Percentiles rank a stretch among this genome's conserved stretches.
Evolutionary conservation across 2,797 vertebrate species (phyloP).

Genomic region (Rhinella marina): DNA sequence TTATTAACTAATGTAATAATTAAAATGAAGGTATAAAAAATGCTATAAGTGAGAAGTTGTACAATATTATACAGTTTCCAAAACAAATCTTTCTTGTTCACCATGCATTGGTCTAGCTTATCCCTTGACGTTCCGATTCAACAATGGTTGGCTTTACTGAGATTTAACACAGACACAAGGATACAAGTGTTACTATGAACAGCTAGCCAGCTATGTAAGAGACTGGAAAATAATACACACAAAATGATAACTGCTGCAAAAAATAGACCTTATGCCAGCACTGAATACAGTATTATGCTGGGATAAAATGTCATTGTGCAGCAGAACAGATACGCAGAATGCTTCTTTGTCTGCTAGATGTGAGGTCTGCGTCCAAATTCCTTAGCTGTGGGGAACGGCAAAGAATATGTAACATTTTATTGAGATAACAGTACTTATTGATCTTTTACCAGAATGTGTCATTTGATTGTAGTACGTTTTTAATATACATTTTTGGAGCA

Average conservation of each 20-base stretch:
- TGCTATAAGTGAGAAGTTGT: not conserved
- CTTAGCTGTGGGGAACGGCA: conserved; percentile 42
- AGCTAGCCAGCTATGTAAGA: conserved; percentile 18
- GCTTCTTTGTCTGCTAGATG: conserved; percentile 45
- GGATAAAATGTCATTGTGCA: conserved; percentile 59
- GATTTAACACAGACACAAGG: conserved; percentile 31
- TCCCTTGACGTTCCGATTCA: not conserved
- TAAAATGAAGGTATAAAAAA: not conserved
- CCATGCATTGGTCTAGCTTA: not conserved
- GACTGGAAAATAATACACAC: conserved; percentile 39
- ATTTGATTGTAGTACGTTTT: conserved; percentile 6
- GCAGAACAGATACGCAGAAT: conserved; percentile 53
- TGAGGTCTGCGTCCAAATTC: conserved; percentile 55
- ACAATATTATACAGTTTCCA: not conserved
- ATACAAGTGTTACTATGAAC: conserved; percentile 46
- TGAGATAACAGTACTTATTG: conserved; percentile 32
- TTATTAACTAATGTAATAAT: not conserved
- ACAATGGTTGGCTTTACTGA: conserved; percentile 34
- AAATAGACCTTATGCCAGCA: conserved; percentile 45
- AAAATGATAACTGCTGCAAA: conserved; percentile 55
- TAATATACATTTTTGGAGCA: too few relatives aligned
- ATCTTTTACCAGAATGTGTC: conserved; percentile 3
- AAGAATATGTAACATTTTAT: conserved; percentile 51
- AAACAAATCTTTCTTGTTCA: not conserved
- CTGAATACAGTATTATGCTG: conserved; percentile 56